phyloP scores from a whole-genome alignment of 2,797 vertebrate species.

The Galagoides demidoff region DNA sequence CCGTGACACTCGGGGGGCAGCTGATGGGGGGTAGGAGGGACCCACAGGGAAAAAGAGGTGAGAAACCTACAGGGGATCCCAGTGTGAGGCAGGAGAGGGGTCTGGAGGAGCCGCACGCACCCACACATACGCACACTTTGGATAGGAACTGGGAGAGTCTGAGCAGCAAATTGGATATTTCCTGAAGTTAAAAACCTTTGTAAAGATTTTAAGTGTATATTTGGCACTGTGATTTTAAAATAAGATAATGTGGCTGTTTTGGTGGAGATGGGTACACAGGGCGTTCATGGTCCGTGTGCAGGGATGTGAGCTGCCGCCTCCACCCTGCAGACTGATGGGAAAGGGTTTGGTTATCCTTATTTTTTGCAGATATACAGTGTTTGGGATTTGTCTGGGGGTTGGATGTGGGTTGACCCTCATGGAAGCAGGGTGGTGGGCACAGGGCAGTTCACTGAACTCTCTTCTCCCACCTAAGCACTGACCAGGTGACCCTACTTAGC shows the following conservation, averaged over 20 bases:
- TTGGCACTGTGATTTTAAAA: neutral
- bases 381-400: neutral
- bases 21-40: no score
- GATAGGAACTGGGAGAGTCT: neutral
- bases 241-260: no score
- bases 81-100: rapidly evolving
- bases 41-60: neutral
- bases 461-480: neutral
- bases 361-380: neutral
- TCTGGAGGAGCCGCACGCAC: no score
- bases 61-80: no score
- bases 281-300: no score
- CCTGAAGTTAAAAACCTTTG: neutral
- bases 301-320: no score
- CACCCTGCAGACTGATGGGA: no score
- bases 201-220: neutral
- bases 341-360: no score
- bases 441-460: neutral
- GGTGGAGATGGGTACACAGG: no score
- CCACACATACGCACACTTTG: neutral
- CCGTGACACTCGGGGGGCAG: neutral
- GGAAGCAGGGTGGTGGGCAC: neutral
- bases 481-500: no score
- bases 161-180: neutral
- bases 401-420: neutral